These are phyloP conservation scores for Thysanoteuthis rhombus DNA, from an alignment of 2,888 invertebrate genomes.

Conservation along the genomic window DNA sequence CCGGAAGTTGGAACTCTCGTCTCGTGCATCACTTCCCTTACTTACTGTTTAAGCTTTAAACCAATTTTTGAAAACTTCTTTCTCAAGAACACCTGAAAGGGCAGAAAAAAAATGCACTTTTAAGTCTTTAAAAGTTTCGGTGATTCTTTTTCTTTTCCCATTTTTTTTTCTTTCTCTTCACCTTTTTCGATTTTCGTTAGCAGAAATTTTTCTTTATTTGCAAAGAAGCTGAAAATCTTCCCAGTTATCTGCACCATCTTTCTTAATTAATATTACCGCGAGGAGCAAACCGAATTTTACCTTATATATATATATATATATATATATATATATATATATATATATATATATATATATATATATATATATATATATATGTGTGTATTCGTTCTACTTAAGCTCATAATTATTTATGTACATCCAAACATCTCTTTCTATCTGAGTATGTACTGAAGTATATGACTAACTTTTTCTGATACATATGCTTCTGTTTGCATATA, in stretches of 20 bases:
- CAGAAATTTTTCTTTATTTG: background rate
- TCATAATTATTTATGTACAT: background rate
- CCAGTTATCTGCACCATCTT: background rate
- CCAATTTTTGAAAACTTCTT: background rate
- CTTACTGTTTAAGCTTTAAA: background rate
- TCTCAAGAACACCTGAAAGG: background rate
- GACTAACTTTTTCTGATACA: background rate
- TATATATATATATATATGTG: background rate
- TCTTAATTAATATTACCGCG: background rate
- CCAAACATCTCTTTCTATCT: background rate
- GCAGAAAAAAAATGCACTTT: background rate
- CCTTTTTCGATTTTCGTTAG: background rate
- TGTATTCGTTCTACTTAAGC: background rate
- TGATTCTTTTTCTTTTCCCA: too few species aligned
- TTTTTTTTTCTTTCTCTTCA: background rate
- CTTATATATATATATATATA: background rate
- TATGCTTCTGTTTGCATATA: background rate
- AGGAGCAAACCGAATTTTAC: background rate
- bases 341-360: background rate
- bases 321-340: background rate
- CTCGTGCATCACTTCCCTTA: background rate
- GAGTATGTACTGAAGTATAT: background rate
- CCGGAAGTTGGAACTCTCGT: background rate
- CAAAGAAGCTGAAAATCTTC: background rate
- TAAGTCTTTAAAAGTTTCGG: too few species aligned